phyloP scores from a whole-genome alignment of 2,888 invertebrate species.

The Tenthredo distinguenda region DNA sequence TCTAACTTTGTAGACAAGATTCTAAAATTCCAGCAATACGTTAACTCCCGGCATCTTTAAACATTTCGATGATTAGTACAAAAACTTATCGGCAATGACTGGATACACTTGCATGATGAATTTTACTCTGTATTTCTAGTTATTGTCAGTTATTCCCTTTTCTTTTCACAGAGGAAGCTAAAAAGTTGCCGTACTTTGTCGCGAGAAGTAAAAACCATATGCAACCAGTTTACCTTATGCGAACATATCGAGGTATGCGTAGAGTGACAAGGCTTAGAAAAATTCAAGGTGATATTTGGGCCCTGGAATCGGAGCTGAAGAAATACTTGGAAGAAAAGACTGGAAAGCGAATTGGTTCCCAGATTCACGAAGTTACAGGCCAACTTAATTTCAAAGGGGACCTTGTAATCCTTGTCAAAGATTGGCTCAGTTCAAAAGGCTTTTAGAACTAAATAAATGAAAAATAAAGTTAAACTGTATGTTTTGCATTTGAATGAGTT shows the following conservation, averaged over 20 bases:
- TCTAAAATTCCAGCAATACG: background rate
- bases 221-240: slow-evolving; percentile 88
- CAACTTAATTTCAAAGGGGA: slow-evolving; percentile 88
- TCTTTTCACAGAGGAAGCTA: slow-evolving; percentile 76
- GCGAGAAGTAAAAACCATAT: slow-evolving; percentile 89
- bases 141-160: slow-evolving; percentile 33
- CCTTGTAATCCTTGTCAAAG: slow-evolving; percentile 83
- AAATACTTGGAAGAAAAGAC: slow-evolving; percentile 81
- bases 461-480: background rate
- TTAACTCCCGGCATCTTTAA: too few species aligned
- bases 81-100: background rate
- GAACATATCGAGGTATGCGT: slow-evolving; percentile 81
- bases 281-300: slow-evolving; percentile 94
- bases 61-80: background rate
- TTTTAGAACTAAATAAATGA: slow-evolving; percentile 80
- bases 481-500: background rate
- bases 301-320: slow-evolving; percentile 85
- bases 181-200: slow-evolving; percentile 85
- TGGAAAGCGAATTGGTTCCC: slow-evolving; percentile 80
- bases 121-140: slow-evolving; percentile 27
- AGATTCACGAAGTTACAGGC: slow-evolving; percentile 88
- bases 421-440: slow-evolving; percentile 87
- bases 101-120: background rate
- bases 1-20: slow-evolving; percentile 14
- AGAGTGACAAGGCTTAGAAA: slow-evolving; percentile 84